Evolutionary conservation across 2,888 invertebrate genomes (phyloP), one percentile per base, ranked within the genome.

Genomic region (Meloe dianella): DNA sequence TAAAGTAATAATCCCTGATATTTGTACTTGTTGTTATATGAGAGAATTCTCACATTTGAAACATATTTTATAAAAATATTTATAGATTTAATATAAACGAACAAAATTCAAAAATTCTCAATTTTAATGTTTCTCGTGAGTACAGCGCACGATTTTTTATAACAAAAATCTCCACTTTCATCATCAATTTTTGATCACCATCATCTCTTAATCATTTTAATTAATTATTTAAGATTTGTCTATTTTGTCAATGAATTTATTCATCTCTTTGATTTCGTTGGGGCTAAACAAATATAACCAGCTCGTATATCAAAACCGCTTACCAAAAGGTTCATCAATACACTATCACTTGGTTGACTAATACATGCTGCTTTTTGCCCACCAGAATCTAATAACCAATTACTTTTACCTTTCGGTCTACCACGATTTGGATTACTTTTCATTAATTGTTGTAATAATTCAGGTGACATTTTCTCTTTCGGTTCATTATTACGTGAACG

Each of bases 231-330:
- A 14, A 12, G 0, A 35, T 9, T 32, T 12, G 32, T 22, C 27
- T 38, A 51, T 27, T 22, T 35, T 38, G 51, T 27, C 24, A 29
- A 38, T 35, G 47, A 56, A 65, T 67, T 66, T 60, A 66, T 78
- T 79, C 78, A 81, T 78, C 79, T 78, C 71, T 82, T 82, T 63
- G 79, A 76, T 71, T 78, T 82, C 12, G 78, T 74, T 79, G 91
- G 91, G 83, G 92, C 90, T 85, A 93, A 88, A 85, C 94, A 94
- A 81, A 92, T 90, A 84, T 97, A 97, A 75, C 96, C 97, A 76
- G 95, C 93, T 86, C 93, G 93, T 83, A 94, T 92, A 85, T 97
- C 97, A 85, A 95, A 96, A 79, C 97, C 97, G 88, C 94, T 95
- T 86, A 97, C 93, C 87, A 97, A 89, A 77, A 97, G 90, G 87